Conservation (phyloP, 2,888 invertebrate species). For the Eupithecia exiguata region DNA sequence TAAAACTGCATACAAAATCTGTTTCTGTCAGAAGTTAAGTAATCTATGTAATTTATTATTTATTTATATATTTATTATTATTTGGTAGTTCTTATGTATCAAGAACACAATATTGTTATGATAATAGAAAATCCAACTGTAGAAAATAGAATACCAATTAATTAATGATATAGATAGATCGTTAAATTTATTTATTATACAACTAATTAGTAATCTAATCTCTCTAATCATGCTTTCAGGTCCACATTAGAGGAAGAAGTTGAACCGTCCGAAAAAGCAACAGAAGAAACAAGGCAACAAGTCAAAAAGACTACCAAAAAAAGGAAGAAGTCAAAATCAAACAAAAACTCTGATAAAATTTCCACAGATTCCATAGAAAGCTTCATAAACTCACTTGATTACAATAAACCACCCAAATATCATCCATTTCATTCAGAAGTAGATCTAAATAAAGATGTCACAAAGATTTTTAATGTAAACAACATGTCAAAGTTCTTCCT, state of each 20-base stretch:
- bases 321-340: background rate
- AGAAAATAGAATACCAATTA: too few species aligned
- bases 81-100: too few species aligned
- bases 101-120: too few species aligned
- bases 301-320: background rate
- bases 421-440: background rate
- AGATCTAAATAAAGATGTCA: background rate
- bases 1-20: too few species aligned
- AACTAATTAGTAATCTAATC: background rate
- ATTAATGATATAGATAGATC: too few species aligned
- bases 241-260: background rate
- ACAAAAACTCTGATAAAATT: background rate
- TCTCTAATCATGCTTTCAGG: background rate
- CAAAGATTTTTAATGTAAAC: slow-evolving; percentile 10
- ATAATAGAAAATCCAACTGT: too few species aligned
- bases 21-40: too few species aligned
- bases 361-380: background rate
- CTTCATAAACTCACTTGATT: background rate
- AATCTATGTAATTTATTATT: too few species aligned
- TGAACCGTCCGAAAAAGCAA: background rate
- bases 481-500: slow-evolving; percentile 13
- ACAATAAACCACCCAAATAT: background rate
- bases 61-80: too few species aligned
- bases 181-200: too few species aligned
- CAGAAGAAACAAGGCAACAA: background rate